Evolutionary conservation across 2,888 invertebrate genomes (phyloP), one percentile per base, ranked within the genome.

Genomic region (Erannis defoliaria): DNA sequence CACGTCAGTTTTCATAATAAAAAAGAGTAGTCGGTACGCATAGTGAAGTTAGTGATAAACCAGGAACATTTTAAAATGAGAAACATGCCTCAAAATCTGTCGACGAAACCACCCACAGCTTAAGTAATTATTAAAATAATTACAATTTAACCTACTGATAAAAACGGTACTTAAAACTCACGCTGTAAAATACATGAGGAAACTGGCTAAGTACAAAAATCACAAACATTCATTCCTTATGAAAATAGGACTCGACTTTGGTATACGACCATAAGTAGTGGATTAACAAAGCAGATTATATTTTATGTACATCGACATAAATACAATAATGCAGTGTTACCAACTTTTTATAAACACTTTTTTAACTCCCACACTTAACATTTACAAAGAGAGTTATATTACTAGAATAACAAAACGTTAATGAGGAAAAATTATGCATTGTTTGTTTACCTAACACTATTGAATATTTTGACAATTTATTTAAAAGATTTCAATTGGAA

Each of bases 121-220:
- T 55, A 51, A 57, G 53, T 62, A 66, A 50, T 46, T 33, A 45
- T 53, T 54, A 56, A 12, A 50, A 48, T 38, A 45, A 45, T 29
- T 46, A 46, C 31, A 31, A 29, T 31, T 31, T 19, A 46, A 4
- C 31, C 45, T 55, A 64, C 29, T 40, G 31, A 56, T 56, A 62
- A 63, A 62, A 66, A 53, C 42, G 9, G 46, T 55, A 63, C 59
- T 63, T 48, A 58, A 38, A 19, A 58, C 66, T 62, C 66, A 65
- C 64, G 62, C 43, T 58, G 55, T 57, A 62, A 54, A 50, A 66
- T 43, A 60, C 65, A 63, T 68, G 71, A 71, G 55, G 55, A 64
- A 48, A 67, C 66, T 54, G 62, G 66, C 84, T 90, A 89, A 89
- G 90, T 90, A 90, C 88, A 84, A 82, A 76, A 85, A 89, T 88